Evolutionary conservation across 2,113 vertebrate genomes (phyloP).

Genomic region (Martes martes): DNA sequence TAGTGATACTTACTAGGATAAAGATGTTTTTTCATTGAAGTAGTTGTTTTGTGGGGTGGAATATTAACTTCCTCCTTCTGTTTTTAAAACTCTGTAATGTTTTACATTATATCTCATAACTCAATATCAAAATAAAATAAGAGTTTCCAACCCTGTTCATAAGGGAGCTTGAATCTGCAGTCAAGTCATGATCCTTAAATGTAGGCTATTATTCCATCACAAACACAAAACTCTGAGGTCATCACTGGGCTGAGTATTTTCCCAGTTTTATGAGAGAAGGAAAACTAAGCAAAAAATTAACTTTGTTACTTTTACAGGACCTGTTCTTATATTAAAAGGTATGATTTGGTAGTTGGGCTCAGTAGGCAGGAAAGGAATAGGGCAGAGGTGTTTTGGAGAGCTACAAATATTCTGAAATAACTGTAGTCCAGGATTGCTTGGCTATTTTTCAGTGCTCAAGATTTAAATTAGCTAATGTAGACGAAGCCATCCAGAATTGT

Average conservation of each 20-base stretch:
- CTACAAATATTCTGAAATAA: neutral
- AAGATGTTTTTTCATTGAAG: neutral
- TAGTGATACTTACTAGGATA: neutral
- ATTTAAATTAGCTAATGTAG: neutral
- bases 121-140: conserved; percentile 11
- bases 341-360: neutral
- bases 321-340: conserved; percentile 43
- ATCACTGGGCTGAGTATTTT: neutral
- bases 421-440: neutral
- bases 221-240: conserved; percentile 53
- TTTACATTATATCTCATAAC: neutral
- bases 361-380: neutral
- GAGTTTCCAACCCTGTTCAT: neutral
- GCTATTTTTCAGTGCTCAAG: neutral
- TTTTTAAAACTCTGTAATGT: neutral
- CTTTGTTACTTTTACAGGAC: neutral
- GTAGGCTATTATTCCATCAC: conserved; percentile 57
- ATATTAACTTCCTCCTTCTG: neutral
- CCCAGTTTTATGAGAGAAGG: conserved; percentile 13
- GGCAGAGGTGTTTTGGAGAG: neutral
- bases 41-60: neutral
- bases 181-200: neutral
- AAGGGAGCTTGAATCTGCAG: neutral
- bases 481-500: neutral
- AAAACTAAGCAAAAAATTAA: conserved; percentile 39